Percentiles rank a stretch among this genome's conserved stretches.
These are phyloP conservation scores for Crocuta crocuta DNA, from an alignment of 2,113 vertebrate species.

Conservation along the genomic window DNA sequence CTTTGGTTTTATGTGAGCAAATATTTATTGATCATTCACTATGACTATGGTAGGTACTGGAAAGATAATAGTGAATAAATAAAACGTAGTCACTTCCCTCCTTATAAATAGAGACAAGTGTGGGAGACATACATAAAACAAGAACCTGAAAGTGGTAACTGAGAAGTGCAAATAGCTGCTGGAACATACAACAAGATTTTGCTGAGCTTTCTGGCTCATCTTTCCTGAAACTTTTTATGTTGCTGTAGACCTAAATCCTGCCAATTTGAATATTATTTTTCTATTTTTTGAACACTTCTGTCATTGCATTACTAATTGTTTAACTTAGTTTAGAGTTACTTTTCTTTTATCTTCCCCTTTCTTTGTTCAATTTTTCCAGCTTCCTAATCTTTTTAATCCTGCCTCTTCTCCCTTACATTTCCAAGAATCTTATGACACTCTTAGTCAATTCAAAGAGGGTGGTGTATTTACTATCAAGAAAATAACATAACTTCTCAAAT, in stretches of 20 bases:
- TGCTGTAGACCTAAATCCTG: background rate
- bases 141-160: background rate
- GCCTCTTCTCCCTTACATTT: background rate
- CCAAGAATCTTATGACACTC: background rate
- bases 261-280: background rate
- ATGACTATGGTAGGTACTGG: background rate
- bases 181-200: background rate
- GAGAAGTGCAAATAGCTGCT: background rate
- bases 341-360: background rate
- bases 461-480: background rate
- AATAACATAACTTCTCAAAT: background rate
- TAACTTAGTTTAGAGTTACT: background rate
- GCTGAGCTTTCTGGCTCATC: background rate
- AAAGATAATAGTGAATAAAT: background rate
- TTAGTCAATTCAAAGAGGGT: background rate
- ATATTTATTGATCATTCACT: background rate
- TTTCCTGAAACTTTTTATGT: background rate
- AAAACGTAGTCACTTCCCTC: background rate
- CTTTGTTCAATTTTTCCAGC: background rate
- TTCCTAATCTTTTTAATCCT: background rate
- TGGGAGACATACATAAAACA: background rate
- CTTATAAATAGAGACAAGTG: background rate
- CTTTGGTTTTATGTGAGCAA: background rate
- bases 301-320: background rate
- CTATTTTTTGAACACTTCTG: background rate